These are phyloP conservation scores for Drosophila peninsularis DNA, from an alignment of 2,888 invertebrate genomes.

Conservation along the genomic window DNA sequence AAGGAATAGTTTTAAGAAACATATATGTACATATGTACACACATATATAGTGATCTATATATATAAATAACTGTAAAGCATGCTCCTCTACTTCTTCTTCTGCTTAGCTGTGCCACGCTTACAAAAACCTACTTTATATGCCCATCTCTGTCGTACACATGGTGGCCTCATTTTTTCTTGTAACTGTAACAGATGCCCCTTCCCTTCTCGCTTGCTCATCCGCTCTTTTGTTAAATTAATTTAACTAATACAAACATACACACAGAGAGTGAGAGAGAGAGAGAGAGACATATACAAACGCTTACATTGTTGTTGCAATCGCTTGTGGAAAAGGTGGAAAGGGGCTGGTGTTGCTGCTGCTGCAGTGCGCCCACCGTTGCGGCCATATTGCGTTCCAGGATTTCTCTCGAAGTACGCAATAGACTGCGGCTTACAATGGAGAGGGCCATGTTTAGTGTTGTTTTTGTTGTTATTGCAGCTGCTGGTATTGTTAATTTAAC, in stretches of 20 bases:
- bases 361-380: conserved; percentile 64
- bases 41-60: neutral
- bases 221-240: conserved; percentile 48
- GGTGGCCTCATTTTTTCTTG: conserved; percentile 40
- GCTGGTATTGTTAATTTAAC: conserved; percentile 21
- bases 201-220: conserved; percentile 10
- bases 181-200: conserved; percentile 20
- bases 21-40: neutral
- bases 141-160: conserved; percentile 14
- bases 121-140: conserved; percentile 23
- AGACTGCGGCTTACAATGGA: conserved; percentile 76
- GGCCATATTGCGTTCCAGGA: conserved; percentile 80
- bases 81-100: neutral
- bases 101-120: conserved; percentile 13
- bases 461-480: conserved; percentile 18
- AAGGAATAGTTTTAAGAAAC: neutral
- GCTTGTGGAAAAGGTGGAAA: conserved; percentile 35
- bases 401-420: conserved; percentile 81
- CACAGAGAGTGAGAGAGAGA: conserved; percentile 13
- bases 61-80: neutral
- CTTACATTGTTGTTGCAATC: conserved; percentile 68
- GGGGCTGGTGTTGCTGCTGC: conserved; percentile 34
- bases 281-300: conserved; percentile 28
- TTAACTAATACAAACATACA: conserved; percentile 38
- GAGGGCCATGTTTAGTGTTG: conserved; percentile 68